Evolutionary conservation across 1,140 invertebrate genomes (phyloP), one percentile per base, ranked within the genome.

Genomic region (Maconellicoccus hirsutus): DNA sequence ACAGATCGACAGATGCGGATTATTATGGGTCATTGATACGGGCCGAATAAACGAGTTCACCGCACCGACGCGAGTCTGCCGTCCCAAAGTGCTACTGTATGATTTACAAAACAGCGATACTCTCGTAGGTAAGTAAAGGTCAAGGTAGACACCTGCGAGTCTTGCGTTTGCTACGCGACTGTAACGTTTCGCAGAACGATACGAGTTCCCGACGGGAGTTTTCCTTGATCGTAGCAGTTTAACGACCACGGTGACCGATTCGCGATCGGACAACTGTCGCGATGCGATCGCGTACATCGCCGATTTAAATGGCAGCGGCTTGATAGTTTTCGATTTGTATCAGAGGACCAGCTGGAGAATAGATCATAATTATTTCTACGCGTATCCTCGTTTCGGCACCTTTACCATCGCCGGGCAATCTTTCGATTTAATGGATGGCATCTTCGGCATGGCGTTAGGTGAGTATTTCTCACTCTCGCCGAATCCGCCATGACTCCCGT

Each of bases 351-450:
- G 87, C 0, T 91, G 89, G 89, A 84, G 82, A 69, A 83, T 86
- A 12, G 80, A 79, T 0, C 87, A 89, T 76, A 86, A 87, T 22
- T 81, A 84, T 1, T 86, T 90, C 77, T 90, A 86, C 76, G 89
- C 89, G 0, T 86, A 85, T 78, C 89, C 89, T 0, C 77, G 80
- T 1, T 79, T 83, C 29, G 89, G 88, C 0, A 85, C 82, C 0
- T 89, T 87, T 74, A 81, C 83, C 1, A 88, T 91, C 73, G 82
- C 83, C 52, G 85, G 84, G 0, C 85, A 87, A 33, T 81, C 78
- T 21, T 91, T 91, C 71, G 86, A 89, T 71, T 75, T 89, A 16
- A 89, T 89, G 87, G 88, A 89, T 71, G 90, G 90, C 0, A 77
- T 90, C 29, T 78, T 91, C 7, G 87, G 87, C 0, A 77, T 91